phyloP scores from a whole-genome alignment of 1,140 invertebrate species.

The Eupristina koningsbergeri region DNA sequence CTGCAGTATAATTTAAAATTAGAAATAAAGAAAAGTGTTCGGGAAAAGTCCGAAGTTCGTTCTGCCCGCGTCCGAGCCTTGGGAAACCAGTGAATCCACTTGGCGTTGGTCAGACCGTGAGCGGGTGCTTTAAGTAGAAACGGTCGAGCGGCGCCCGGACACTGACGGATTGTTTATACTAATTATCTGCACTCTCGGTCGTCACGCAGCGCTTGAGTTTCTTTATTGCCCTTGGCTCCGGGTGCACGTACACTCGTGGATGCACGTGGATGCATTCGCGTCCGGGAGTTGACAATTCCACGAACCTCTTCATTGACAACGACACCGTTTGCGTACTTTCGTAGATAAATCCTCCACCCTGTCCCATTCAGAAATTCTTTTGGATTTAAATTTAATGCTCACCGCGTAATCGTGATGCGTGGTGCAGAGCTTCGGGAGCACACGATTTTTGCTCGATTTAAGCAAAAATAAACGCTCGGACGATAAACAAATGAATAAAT shows the following conservation, averaged over 20 bases:
- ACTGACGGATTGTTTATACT: background rate
- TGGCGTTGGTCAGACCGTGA: conserved; percentile 7
- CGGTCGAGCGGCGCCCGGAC: conserved; percentile 30
- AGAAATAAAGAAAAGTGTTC: conserved; percentile 29
- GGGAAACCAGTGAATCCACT: background rate
- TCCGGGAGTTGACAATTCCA: background rate
- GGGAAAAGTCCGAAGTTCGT: background rate
- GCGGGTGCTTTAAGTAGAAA: conserved; percentile 25
- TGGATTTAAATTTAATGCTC: background rate
- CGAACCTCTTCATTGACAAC: background rate
- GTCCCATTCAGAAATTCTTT: background rate
- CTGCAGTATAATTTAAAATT: conserved; percentile 14
- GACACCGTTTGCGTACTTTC: background rate
- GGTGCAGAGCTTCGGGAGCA: background rate
- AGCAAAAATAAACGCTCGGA: background rate
- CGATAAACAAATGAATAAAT: background rate
- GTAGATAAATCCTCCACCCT: background rate
- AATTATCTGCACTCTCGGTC: background rate
- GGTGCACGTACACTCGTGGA: background rate
- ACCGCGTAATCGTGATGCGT: background rate
- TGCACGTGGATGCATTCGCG: background rate
- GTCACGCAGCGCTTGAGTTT: background rate
- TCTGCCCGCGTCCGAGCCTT: background rate
- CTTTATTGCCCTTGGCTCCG: background rate
- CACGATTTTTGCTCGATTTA: background rate